These are phyloP conservation scores for Tiliacea aurago DNA, from an alignment of 2,888 invertebrate species.

Conservation along the genomic window DNA sequence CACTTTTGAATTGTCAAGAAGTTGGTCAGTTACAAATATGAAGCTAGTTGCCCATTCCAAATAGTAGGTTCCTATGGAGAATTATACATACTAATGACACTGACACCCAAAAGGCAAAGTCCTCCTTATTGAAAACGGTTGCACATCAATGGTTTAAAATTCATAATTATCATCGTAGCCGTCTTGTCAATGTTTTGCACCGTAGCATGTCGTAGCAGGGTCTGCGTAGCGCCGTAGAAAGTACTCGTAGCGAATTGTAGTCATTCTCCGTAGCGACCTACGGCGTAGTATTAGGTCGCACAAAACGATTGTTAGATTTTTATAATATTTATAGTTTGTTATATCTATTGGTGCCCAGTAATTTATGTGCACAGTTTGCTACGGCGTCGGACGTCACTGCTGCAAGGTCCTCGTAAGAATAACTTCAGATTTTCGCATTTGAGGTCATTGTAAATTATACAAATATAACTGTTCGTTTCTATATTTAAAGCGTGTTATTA, in stretches of 20 bases:
- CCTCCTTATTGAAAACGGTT: not conserved
- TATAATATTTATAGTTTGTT: conserved; percentile 52
- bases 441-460: conserved; percentile 60
- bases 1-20: too few species aligned
- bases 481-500: conserved; percentile 51
- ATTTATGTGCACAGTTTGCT: conserved; percentile 61
- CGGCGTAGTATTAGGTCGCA: conserved; percentile 55
- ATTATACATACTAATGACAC: not conserved
- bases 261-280: conserved; percentile 54
- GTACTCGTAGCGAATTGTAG: conserved; percentile 54
- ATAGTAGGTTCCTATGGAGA: too few species aligned
- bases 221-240: conserved; percentile 60
- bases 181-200: not conserved
- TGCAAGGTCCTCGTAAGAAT: conserved; percentile 62
- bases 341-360: conserved; percentile 52
- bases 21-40: too few species aligned
- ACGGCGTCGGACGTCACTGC: conserved; percentile 52
- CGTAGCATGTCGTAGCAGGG: conserved; percentile 62
- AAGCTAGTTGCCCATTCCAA: too few species aligned
- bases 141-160: not conserved
- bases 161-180: not conserved
- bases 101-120: not conserved
- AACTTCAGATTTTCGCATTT: conserved; percentile 59
- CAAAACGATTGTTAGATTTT: conserved; percentile 37
- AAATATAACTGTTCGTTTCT: conserved; percentile 52